Conservation (phyloP, 2,797 vertebrate species). For the Dendrocincla tyrannina region DNA sequence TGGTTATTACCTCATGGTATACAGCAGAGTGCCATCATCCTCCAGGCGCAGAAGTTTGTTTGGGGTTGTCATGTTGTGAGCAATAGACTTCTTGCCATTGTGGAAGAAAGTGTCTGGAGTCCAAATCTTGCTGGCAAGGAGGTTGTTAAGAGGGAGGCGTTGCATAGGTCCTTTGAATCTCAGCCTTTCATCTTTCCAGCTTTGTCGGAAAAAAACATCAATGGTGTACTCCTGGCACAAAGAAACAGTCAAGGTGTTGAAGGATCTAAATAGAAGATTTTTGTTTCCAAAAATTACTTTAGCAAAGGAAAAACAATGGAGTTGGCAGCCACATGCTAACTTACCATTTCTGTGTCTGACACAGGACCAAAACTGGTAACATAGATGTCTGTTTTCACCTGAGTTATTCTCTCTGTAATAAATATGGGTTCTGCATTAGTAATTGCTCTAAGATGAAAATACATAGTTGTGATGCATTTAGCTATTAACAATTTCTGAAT, state of each 20-base stretch:
- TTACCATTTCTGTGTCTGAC: conserved; percentile 97
- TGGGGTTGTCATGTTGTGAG: conserved; percentile 91
- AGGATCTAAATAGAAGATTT: neutral
- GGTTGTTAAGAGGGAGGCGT: conserved; percentile 86
- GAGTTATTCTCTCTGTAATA: conserved; percentile 92
- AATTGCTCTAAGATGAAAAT: neutral
- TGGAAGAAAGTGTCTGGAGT: conserved; percentile 91
- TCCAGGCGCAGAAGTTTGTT: conserved; percentile 88
- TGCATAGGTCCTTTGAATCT: conserved; percentile 89
- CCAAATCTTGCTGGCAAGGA: conserved; percentile 90
- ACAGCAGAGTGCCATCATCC: conserved; percentile 89
- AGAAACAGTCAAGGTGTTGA: neutral
- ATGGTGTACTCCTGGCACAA: conserved; percentile 87
- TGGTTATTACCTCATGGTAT: conserved; percentile 89
- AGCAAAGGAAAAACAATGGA: neutral
- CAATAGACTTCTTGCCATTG: conserved; percentile 90
- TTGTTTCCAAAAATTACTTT: neutral
- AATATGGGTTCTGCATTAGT: neutral
- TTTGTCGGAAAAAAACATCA: conserved; percentile 91
- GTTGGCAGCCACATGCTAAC: conserved; percentile 9
- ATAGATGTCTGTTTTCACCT: conserved; percentile 98
- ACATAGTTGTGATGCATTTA: neutral
- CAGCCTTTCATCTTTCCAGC: conserved; percentile 90
- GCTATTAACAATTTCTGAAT: neutral
- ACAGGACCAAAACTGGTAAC: conserved; percentile 98